Conservation (phyloP, 2,113 vertebrate species). For the Sturnus vulgaris region DNA sequence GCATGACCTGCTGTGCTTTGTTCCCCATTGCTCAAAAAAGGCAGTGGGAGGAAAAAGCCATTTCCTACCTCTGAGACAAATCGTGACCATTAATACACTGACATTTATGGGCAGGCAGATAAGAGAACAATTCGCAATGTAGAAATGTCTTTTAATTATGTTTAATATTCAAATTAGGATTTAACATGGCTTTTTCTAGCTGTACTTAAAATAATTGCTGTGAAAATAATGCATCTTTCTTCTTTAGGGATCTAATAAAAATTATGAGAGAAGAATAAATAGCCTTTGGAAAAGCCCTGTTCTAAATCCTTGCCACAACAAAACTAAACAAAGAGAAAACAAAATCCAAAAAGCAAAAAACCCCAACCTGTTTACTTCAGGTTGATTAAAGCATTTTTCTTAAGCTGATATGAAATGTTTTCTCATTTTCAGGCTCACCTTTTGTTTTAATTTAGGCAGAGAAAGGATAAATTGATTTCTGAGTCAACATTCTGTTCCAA, state of each 20-base stretch:
- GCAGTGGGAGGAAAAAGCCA: neutral
- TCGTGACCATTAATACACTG: neutral
- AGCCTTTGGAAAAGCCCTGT: neutral
- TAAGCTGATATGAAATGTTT: neutral
- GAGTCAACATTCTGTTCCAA: neutral
- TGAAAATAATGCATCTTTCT: neutral
- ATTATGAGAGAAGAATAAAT: neutral
- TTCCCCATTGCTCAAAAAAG: neutral
- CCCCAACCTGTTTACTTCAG: neutral
- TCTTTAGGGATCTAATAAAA: neutral
- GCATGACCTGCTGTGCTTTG: neutral
- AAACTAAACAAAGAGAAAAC: neutral
- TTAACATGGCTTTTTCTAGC: neutral
- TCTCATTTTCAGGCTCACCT: neutral
- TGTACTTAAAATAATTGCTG: neutral
- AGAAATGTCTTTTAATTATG: conserved; percentile 11
- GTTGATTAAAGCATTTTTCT: neutral
- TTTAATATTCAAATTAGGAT: conserved; percentile 1
- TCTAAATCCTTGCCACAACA: neutral
- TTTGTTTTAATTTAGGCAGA: neutral
- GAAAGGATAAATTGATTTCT: neutral
- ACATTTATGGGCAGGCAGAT: neutral
- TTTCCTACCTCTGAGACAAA: neutral
- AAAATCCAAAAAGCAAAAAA: neutral
- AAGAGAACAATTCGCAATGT: neutral